Conservation (phyloP, 2,888 invertebrate species). For the Oxycera nigricornis region DNA sequence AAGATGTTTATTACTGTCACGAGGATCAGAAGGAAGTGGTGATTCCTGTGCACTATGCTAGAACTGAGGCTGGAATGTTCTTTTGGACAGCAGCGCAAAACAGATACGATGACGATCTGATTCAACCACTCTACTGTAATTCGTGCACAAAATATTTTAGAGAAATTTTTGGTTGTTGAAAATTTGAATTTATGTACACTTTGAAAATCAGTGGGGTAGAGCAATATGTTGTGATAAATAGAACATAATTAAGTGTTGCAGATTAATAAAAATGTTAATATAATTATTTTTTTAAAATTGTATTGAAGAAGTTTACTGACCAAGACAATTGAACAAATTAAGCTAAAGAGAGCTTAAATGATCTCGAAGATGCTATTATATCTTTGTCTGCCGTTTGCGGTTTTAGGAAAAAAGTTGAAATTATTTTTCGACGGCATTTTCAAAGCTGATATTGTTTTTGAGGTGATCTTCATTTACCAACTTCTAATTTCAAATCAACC, state of each 20-base stretch:
- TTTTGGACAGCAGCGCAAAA: conserved; percentile 71
- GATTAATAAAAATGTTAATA: background rate
- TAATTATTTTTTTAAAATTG: background rate
- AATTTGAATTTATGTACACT: background rate
- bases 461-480: too few species aligned
- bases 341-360: too few species aligned
- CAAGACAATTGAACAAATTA: too few species aligned
- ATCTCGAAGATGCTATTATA: too few species aligned
- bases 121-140: conserved; percentile 50
- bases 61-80: conserved; percentile 78
- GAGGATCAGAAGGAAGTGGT: conserved; percentile 30
- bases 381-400: too few species aligned
- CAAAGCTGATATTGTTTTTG: too few species aligned
- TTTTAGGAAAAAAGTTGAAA: too few species aligned
- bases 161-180: background rate
- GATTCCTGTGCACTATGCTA: conserved; percentile 74
- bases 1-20: conserved; percentile 18
- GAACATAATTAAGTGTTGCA: background rate
- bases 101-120: conserved; percentile 55
- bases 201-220: background rate
- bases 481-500: too few species aligned
- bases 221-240: conserved; percentile 21
- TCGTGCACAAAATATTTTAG: background rate
- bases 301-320: too few species aligned
- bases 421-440: too few species aligned